Conservation (phyloP, 2,888 invertebrate species). For the Volucella bombylans region DNA sequence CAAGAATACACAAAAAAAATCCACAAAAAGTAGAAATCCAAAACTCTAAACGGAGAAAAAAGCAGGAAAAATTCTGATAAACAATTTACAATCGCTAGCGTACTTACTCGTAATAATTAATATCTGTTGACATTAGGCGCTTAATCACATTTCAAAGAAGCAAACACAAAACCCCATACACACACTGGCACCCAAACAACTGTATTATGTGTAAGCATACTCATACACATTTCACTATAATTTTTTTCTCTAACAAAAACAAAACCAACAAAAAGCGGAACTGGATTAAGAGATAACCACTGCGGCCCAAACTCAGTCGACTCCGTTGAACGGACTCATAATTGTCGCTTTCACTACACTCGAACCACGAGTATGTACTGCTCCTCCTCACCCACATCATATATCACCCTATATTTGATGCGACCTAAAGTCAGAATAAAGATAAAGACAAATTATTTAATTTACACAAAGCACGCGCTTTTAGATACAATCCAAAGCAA, state of each 20-base stretch:
- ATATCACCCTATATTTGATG: not conserved
- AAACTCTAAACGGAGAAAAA: not conserved
- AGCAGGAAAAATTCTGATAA: conserved; percentile 41
- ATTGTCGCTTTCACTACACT: no score
- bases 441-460: conserved; percentile 67
- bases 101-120: conserved; percentile 26
- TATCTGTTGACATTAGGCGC: conserved; percentile 64
- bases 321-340: not conserved
- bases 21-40: not conserved
- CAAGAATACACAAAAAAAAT: conserved; percentile 4
- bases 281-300: conserved; percentile 66
- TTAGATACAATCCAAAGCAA: conserved; percentile 36
- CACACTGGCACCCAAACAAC: conserved; percentile 9
- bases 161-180: conserved; percentile 39
- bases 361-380: not conserved
- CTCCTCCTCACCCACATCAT: not conserved
- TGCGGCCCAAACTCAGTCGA: conserved; percentile 35
- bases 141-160: conserved; percentile 61
- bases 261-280: conserved; percentile 57
- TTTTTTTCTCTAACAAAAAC: conserved; percentile 4
- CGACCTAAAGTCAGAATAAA: conserved; percentile 35
- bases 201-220: conserved; percentile 10
- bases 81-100: conserved; percentile 59
- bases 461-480: conserved; percentile 58
- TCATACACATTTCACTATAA: conserved; percentile 13